phyloP scores from a whole-genome alignment of 1,140 invertebrate species.

The Pygmarrhopalites habei region DNA sequence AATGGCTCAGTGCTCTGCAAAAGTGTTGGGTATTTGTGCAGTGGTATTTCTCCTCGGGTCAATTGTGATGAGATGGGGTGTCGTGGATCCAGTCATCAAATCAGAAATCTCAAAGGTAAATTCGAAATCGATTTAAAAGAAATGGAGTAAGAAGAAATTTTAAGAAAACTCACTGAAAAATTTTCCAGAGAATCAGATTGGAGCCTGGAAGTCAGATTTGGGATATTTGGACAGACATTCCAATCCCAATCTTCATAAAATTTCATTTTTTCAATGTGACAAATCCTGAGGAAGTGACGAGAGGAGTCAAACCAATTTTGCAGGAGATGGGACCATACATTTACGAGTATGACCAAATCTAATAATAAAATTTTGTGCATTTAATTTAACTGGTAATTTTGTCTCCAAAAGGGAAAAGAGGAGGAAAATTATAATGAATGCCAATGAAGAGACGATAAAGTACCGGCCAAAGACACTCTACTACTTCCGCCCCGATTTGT shows the following conservation, averaged over 20 bases:
- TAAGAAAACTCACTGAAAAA: background rate
- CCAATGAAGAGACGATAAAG: slow-evolving; percentile 27
- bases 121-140: background rate
- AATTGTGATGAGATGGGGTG: slow-evolving; percentile 9
- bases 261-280: slow-evolving; percentile 49
- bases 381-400: too few relatives aligned
- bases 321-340: slow-evolving; percentile 50
- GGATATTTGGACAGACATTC: slow-evolving; percentile 45
- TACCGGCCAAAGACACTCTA: slow-evolving; percentile 38
- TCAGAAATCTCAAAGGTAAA: slow-evolving; percentile 21
- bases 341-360: slow-evolving; percentile 46
- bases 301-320: slow-evolving; percentile 46
- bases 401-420: slow-evolving; percentile 40
- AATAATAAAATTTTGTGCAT: too few relatives aligned
- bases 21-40: background rate
- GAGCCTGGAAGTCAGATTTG: slow-evolving; percentile 30
- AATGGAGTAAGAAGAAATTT: background rate
- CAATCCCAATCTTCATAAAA: slow-evolving; percentile 48
- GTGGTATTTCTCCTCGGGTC: background rate
- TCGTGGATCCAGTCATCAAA: slow-evolving; percentile 3
- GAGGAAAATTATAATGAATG: slow-evolving; percentile 35
- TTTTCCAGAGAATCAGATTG: slow-evolving; percentile 22
- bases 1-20: too few relatives aligned
- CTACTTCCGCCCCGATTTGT: slow-evolving; percentile 37
- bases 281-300: slow-evolving; percentile 45